Evolutionary conservation across 2,888 invertebrate genomes (phyloP), one percentile per base, ranked within the genome.

Genomic region (Zhengitettix transpicula): DNA sequence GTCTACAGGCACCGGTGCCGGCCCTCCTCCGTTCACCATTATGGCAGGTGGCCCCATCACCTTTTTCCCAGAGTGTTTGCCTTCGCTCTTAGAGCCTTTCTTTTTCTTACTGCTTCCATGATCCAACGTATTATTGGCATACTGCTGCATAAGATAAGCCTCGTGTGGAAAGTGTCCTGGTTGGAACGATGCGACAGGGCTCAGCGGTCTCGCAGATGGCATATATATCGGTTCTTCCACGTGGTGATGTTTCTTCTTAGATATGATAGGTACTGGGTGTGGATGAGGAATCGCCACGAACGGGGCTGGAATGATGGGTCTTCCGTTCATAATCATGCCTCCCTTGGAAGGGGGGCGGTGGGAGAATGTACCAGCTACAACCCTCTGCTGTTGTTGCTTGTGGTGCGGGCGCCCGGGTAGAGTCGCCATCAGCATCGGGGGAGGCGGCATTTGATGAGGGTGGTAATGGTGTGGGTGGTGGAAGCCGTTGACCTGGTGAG

Each of bases 141-240:
- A 81, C 62, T 77, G 77, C 66, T 79, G 78, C 77, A 79, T 77
- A 64, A 79, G 69, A 67, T 80, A 80, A 16, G 78, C 78, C 66
- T 80, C 77, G 70, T 80, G 73, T 52, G 81, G 79, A 66, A 79
- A 67, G 75, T 78, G 67, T 75, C 80, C 67, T 75, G 81, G 66
- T 81, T 84, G 70, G 81, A 84, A 74, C 66, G 80, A 73, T 63
- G 81, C 73, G 0, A 80, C 78, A 1, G 83, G 82, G 55, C 81
- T 78, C 63, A 80, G 66, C 0, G 78, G 77, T 57, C 78, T 67
- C 58, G 75, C 75, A 55, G 77, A 77, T 8, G 80, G 79, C 75
- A 80, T 78, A 69, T 81, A 81, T 55, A 75, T 72, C 3, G 75
- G 75, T 63, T 76, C 76, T 65, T 76, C 76, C 64, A 61, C 28